Percentiles rank a stretch among this genome's conserved stretches.
Evolutionary conservation across 2,888 invertebrate genomes (phyloP).

Genomic region (Orthosia incerta): DNA sequence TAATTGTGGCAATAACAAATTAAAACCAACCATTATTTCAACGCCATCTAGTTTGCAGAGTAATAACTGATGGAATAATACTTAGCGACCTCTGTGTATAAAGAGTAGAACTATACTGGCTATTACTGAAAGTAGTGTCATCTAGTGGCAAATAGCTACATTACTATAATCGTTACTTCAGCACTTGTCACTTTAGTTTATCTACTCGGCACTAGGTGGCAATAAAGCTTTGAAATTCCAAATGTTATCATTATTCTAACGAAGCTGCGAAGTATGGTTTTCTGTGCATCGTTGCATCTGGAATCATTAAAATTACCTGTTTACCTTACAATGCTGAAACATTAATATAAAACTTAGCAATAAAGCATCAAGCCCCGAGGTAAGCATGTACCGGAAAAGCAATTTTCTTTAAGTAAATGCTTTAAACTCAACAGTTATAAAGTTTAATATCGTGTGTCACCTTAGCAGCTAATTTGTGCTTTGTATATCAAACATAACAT

Average conservation of each 20-base stretch:
- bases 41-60: neutral
- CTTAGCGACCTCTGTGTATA: constrained; percentile 2
- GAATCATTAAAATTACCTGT: neutral
- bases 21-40: no score
- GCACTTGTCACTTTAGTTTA: constrained; percentile 21
- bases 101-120: neutral
- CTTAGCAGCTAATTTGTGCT: constrained; percentile 69
- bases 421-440: neutral
- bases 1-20: no score
- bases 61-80: neutral
- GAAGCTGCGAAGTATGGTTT: neutral
- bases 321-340: neutral
- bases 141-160: constrained; percentile 50
- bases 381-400: neutral
- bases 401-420: constrained; percentile 4
- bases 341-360: neutral
- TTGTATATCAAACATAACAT: constrained; percentile 83
- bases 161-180: neutral
- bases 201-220: constrained; percentile 71
- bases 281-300: neutral
- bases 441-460: constrained; percentile 41
- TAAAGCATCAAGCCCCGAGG: neutral
- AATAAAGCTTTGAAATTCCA: neutral
- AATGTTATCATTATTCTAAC: neutral
- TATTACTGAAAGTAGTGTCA: constrained; percentile 26